Evolutionary conservation across 1,140 invertebrate genomes (phyloP).

Genomic region (Drosophila tropicalis): DNA sequence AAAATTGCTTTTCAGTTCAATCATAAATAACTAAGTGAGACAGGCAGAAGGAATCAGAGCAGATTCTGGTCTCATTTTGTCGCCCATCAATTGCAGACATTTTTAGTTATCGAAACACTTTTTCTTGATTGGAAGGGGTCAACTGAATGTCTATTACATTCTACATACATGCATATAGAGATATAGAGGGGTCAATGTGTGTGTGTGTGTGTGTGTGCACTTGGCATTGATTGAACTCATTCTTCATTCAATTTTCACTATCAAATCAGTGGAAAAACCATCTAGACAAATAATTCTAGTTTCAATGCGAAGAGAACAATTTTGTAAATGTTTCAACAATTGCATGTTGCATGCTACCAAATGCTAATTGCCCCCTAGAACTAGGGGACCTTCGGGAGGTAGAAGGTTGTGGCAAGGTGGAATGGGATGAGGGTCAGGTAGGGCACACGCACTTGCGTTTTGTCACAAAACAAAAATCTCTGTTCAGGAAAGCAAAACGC

Average conservation of each 20-base stretch:
- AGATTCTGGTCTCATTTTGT: conserved; percentile 42
- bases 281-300: not conserved
- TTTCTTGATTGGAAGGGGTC: not conserved
- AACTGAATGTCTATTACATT: not conserved
- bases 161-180: not conserved
- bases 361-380: not conserved
- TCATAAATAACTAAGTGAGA: conserved; percentile 32
- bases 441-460: conserved; percentile 8
- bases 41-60: not conserved
- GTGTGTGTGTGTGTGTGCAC: not conserved
- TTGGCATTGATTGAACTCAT: conserved; percentile 9
- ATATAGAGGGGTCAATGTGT: not conserved
- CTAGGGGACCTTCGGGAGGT: not conserved
- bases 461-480: conserved; percentile 13
- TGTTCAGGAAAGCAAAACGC: not conserved
- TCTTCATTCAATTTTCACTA: not conserved
- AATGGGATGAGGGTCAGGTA: no score
- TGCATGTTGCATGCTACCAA: conserved; percentile 5
- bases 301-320: not conserved
- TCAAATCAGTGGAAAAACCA: not conserved
- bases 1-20: conserved; percentile 72
- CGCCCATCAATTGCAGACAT: conserved; percentile 5
- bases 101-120: not conserved
- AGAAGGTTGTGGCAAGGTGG: not conserved
- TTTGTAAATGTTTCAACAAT: not conserved